phyloP scores from a whole-genome alignment of 2,113 vertebrate species.

The Cochlearius cochlearius region DNA sequence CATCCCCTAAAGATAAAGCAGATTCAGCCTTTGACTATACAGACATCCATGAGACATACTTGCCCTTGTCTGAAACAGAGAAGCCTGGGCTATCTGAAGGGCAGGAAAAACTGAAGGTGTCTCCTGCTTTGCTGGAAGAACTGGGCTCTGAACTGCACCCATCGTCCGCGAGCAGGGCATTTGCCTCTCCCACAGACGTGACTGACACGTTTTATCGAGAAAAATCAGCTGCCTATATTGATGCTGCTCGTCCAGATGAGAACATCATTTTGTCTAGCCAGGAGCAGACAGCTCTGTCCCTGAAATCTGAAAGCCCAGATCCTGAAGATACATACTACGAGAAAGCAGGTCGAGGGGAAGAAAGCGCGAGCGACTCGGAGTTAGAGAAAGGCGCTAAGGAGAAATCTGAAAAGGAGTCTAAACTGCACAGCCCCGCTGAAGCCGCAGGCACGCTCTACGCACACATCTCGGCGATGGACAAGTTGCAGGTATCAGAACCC shows the following conservation, averaged over 20 bases:
- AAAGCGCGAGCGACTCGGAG: slow-evolving; percentile 81
- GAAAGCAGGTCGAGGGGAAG: slow-evolving; percentile 70
- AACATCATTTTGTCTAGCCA: slow-evolving; percentile 71
- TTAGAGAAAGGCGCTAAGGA: slow-evolving; percentile 89
- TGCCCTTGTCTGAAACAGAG: slow-evolving; percentile 6
- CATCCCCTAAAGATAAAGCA: slow-evolving; percentile 63
- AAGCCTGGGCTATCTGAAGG: slow-evolving; percentile 10
- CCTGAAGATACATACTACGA: slow-evolving; percentile 54
- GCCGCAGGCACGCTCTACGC: background rate
- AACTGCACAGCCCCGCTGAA: slow-evolving; percentile 52
- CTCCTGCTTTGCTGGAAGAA: slow-evolving; percentile 50
- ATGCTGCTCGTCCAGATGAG: slow-evolving; percentile 56
- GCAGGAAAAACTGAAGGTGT: slow-evolving; percentile 42
- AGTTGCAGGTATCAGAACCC: background rate
- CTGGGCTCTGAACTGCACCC: slow-evolving; percentile 28
- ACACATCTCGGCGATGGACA: background rate
- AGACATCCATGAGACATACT: slow-evolving; percentile 22
- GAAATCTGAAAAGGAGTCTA: slow-evolving; percentile 84
- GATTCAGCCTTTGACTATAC: slow-evolving; percentile 71
- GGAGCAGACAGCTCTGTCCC: slow-evolving; percentile 49
- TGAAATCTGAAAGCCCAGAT: slow-evolving; percentile 40
- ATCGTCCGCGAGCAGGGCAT: slow-evolving; percentile 22
- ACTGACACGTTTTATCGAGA: slow-evolving; percentile 1
- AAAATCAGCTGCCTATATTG: background rate
- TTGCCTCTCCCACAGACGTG: slow-evolving; percentile 12